Conservation (phyloP, 2,113 vertebrate species). For the Sander lucioperca region DNA sequence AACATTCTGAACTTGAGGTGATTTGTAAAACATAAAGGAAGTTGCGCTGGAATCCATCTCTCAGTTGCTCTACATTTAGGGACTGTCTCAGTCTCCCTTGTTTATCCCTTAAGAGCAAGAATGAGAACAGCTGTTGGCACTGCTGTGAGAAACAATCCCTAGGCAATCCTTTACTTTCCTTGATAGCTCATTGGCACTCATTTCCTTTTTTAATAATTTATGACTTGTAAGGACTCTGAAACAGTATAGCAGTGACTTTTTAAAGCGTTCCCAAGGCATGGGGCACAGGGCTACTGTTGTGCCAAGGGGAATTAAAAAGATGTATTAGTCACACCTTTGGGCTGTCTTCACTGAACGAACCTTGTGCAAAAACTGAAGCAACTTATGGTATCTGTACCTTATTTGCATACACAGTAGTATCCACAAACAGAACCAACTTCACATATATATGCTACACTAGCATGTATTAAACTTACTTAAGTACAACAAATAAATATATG, state of each 20-base stretch:
- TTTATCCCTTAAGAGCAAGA: slow-evolving; percentile 60
- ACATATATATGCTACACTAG: neutral
- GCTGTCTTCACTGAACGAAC: slow-evolving; percentile 35
- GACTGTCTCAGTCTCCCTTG: slow-evolving; percentile 62
- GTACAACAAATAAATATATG: neutral
- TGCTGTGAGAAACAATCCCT: slow-evolving; percentile 63
- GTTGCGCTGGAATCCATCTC: slow-evolving; percentile 39
- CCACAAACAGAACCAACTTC: neutral
- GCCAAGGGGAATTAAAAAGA: slow-evolving; percentile 61
- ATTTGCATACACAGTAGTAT: neutral
- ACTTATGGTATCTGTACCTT: slow-evolving; percentile 12
- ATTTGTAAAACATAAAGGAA: slow-evolving; percentile 45
- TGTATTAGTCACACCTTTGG: slow-evolving; percentile 70
- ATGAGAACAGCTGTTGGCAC: slow-evolving; percentile 76
- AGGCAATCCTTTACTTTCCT: slow-evolving; percentile 68
- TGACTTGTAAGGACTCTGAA: slow-evolving; percentile 77
- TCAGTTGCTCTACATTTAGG: slow-evolving; percentile 60
- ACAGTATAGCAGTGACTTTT: slow-evolving; percentile 77
- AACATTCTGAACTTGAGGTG: neutral
- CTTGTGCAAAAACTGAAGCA: slow-evolving; percentile 17
- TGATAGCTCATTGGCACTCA: slow-evolving; percentile 67
- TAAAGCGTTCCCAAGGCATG: slow-evolving; percentile 59
- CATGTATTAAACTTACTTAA: no score
- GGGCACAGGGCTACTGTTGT: slow-evolving; percentile 37
- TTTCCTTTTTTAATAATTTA: slow-evolving; percentile 72